Evolutionary conservation across 2,113 vertebrate species (phyloP).

Genomic region (Rhodinocichla rosea): DNA sequence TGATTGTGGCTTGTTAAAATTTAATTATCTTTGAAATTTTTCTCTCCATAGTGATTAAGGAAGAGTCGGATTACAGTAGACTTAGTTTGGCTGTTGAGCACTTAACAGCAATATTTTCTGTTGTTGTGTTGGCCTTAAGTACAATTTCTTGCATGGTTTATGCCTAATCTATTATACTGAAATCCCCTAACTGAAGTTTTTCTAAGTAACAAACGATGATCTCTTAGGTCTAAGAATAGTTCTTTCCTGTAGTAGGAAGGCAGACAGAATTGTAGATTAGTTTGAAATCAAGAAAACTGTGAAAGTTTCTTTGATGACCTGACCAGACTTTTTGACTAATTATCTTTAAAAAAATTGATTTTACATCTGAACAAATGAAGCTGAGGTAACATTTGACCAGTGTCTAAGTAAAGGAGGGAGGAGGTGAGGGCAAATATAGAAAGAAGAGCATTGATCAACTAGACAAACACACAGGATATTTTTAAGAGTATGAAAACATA

Average conservation of each 20-base stretch:
- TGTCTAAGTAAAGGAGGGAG: not conserved
- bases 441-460: conserved; percentile 21
- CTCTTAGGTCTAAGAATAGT: not conserved
- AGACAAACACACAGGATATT: conserved; percentile 11
- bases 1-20: not conserved
- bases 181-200: not conserved
- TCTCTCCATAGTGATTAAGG: not conserved
- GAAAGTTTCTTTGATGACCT: not conserved
- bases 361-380: not conserved
- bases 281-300: not conserved
- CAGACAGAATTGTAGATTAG: not conserved
- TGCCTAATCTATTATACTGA: not conserved
- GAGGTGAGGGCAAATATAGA: not conserved
- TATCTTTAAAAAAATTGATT: not conserved
- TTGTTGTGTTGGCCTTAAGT: not conserved
- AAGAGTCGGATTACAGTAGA: not conserved
- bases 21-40: not conserved
- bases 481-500: not conserved
- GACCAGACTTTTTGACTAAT: not conserved
- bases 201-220: not conserved
- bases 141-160: not conserved
- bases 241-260: not conserved
- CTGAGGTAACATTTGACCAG: not conserved
- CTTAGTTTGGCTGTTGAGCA: not conserved
- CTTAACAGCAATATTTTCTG: not conserved